A percentile compares a stretch with the other conserved stretches of the same genome.
phyloP scores from a whole-genome alignment of 1,140 invertebrate genomes.

The Diuraphis noxia region DNA sequence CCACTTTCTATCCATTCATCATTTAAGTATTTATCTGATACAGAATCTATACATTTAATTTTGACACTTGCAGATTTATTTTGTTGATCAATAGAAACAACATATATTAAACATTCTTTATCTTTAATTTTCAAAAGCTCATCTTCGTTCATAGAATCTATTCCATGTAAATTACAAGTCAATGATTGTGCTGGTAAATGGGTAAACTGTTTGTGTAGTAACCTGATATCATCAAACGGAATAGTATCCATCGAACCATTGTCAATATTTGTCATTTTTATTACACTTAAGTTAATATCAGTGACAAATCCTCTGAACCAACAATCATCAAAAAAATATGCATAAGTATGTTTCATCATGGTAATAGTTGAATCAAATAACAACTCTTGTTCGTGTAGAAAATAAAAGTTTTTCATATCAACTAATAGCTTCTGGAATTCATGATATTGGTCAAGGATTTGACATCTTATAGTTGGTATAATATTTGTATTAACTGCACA shows the following conservation, averaged over 20 bases:
- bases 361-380: background rate
- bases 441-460: background rate
- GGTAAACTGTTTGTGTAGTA: conserved; percentile 12
- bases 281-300: background rate
- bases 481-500: background rate
- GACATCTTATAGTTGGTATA: conserved; percentile 15
- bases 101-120: background rate
- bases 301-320: conserved; percentile 34
- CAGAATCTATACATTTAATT: conserved; percentile 1
- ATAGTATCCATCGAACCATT: background rate
- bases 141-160: background rate
- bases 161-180: conserved; percentile 31
- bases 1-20: conserved; percentile 25
- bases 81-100: conserved; percentile 11
- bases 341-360: conserved; percentile 17
- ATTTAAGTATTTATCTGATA: conserved; percentile 28
- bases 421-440: background rate
- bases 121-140: background rate
- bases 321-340: conserved; percentile 28
- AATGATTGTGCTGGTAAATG: conserved; percentile 36
- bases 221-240: background rate
- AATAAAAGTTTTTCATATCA: conserved; percentile 44
- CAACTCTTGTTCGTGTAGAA: background rate
- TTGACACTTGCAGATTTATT: conserved; percentile 20
- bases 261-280: conserved; percentile 29